Evolutionary conservation across 2,797 vertebrate genomes (phyloP).

Genomic region (Furcifer pardalis): DNA sequence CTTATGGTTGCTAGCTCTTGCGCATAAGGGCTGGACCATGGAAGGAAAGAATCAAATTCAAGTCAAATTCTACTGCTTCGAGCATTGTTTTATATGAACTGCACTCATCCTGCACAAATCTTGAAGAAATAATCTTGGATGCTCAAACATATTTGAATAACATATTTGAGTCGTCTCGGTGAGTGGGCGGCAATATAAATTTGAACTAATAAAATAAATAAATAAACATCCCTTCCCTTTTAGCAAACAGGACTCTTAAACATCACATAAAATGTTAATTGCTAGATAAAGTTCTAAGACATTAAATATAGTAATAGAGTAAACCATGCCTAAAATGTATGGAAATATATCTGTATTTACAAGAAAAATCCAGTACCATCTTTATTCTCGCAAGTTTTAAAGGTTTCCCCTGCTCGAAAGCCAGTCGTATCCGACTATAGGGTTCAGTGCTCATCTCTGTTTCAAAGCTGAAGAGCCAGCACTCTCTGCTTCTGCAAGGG

Average conservation of each 20-base stretch:
- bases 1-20: background rate
- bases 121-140: background rate
- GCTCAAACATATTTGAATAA: background rate
- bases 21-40: background rate
- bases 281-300: slow-evolving; percentile 14
- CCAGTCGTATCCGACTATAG: no score
- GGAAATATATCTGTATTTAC: background rate
- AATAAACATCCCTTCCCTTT: no score
- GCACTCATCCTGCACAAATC: background rate
- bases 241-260: background rate
- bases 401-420: no score
- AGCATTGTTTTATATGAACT: background rate
- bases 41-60: background rate
- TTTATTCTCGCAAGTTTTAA: no score
- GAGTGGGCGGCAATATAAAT: no score
- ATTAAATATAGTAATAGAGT: background rate
- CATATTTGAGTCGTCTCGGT: no score
- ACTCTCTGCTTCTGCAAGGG: no score
- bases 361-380: slow-evolving; percentile 3
- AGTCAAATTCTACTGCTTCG: background rate
- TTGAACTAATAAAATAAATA: no score
- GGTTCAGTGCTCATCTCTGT: no score
- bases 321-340: background rate
- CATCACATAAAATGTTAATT: background rate
- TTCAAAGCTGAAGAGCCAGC: no score